Evolutionary conservation across 2,888 invertebrate genomes (phyloP), one percentile per base, ranked within the genome.

Genomic region (Lasioglossum oenotherae): DNA sequence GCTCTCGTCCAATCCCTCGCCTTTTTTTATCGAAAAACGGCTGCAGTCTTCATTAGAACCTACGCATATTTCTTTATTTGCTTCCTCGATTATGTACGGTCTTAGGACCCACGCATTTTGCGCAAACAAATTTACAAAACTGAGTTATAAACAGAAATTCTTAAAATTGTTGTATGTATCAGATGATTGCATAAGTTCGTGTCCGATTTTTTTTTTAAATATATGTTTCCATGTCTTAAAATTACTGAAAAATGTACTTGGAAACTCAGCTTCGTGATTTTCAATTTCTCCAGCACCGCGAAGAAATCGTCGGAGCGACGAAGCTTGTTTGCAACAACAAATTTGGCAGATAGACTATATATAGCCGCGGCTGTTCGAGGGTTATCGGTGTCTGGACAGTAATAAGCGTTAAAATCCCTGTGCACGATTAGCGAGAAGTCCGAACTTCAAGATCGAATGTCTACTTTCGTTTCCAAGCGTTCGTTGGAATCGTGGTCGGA

Each of bases 291-390:
- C 64, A 8, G 64, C 31, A 31, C 31, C 19, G 31, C 64, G 31
- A 27, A 16, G 64, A 14, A 60, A 14, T 16, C 31, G 27, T 14
- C 14, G 16, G 31, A 64, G 19, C 31, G 64, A 31, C 64, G 64
- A 16, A 19, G 8, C 19, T 64, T 64, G 16, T 35, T 64, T 64
- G 64, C 64, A 64, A 64, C 19, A 64, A 64, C 64, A 19, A 64
- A 64, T 64, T 64, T 31, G 31, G 31, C 19, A 64, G 64, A 64
- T 64, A 64, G 31, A 64, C 64, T 64, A 64, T 64, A 64, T 64
- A 77, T 57, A 49, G 64, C 31, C 49, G 35, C 19, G 31, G 46
- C 67, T 35, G 67, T 44, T 77, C 49, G 31, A 49, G 64, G 64
- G 64, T 64, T 64, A 64, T 64, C 64, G 16, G 64, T 64, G 19